Base-by-base conservation (phyloP, 2,113 vertebrate genomes). In the Neodontobutis hainanensis region DNA sequence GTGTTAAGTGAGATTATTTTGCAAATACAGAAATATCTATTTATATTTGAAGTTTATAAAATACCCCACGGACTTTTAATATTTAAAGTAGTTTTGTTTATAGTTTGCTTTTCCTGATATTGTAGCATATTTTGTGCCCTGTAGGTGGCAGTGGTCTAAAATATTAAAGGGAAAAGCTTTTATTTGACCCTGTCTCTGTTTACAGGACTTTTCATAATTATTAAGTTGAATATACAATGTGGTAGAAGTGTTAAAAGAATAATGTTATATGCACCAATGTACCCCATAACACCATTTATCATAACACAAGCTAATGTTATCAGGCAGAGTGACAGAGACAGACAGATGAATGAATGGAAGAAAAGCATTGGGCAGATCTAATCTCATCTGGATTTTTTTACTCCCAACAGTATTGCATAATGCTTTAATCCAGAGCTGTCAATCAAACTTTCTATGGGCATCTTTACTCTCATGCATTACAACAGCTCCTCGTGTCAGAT, bases 331-430 rank as follows among this genome's bases (percentile, higher is more conserved):
- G 50, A 34, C 45, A 48, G 45, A 10, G 40, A 67, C 12, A 19
- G 34, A 27, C 46, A n/a, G 79, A 73, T 76, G 75, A 73, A 79
- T 82, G 64, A 55, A 77, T 48, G 9, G 61, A 81, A 19, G 11
- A 81, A 72, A 59, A 66, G 50, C 40, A 67, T 46, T 76, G 73
- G 60, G 77, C 44, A 68, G 77, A 77, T 66, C 70, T 90, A 91
- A 91, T 88, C 90, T 86, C 81, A 86, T 87, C 81, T 85, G 90
- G 85, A 87, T 88, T 78, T 78, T 73, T 74, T 74, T 71, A 61
- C 84, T 86, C 86, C 72, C 85, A 73, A 55, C 83, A 83, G 77
- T 75, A 84, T 91, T 91, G 68, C 72, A 48, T 91, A 86, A 91
- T 59, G 68, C 82, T 44, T 73, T 88, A 87, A 91, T 88, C 88